Evolutionary conservation across 2,888 invertebrate genomes (phyloP).

Genomic region (Sinopyrophorus schimmeli): DNA sequence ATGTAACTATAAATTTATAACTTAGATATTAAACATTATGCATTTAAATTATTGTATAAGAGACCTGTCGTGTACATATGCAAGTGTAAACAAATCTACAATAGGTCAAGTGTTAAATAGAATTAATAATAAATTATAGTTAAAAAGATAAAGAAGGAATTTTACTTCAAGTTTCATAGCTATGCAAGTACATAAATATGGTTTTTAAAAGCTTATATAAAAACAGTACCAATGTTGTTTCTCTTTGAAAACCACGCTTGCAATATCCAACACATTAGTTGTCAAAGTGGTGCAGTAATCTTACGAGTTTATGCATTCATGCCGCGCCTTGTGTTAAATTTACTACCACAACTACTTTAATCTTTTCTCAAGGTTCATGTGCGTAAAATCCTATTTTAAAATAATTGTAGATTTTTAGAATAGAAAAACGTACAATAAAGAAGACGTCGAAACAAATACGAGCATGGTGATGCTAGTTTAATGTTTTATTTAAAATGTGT

Average conservation of each 20-base stretch:
- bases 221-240: slow-evolving; percentile 20
- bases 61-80: no score
- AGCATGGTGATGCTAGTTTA: no score
- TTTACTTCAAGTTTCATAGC: slow-evolving; percentile 23
- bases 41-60: no score
- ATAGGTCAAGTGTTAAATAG: slow-evolving; percentile 16
- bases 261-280: slow-evolving; percentile 38
- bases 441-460: no score
- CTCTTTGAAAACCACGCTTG: slow-evolving; percentile 29
- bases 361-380: slow-evolving; percentile 30
- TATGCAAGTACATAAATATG: slow-evolving; percentile 26
- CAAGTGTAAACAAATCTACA: no score
- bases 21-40: no score
- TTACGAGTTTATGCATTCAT: slow-evolving; percentile 45
- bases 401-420: no score
- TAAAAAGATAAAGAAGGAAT: slow-evolving; percentile 19
- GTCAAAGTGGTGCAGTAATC: slow-evolving; percentile 49
- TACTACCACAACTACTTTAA: slow-evolving; percentile 35
- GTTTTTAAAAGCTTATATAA: slow-evolving; percentile 21
- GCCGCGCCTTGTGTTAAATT: slow-evolving; percentile 34
- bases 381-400: slow-evolving; percentile 26
- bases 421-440: no score
- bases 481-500: no score
- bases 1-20: no score
- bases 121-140: slow-evolving; percentile 21